Conservation (phyloP, 2,888 invertebrate species). For the Sarcophaga subvicina region DNA sequence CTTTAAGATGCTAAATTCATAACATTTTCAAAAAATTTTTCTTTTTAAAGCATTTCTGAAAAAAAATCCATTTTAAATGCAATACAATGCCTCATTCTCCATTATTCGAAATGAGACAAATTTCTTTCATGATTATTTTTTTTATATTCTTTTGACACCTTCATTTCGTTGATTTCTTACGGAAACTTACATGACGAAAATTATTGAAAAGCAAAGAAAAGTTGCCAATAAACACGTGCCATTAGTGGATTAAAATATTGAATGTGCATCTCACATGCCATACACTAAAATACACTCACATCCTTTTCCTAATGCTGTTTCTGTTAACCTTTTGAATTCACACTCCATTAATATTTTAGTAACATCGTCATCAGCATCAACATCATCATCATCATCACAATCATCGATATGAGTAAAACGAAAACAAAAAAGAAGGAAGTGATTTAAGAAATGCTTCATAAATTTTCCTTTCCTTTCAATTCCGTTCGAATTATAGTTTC, state of each 20-base stretch:
- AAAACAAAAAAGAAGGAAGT: conserved; percentile 37
- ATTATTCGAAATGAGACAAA: too few relatives aligned
- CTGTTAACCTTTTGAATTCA: not conserved
- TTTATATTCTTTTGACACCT: not conserved
- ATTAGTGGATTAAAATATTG: conserved; percentile 52
- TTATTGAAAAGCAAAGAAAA: not conserved
- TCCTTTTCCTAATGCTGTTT: not conserved
- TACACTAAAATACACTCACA: not conserved
- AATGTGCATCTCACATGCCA: conserved; percentile 6
- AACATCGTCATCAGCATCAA: conserved; percentile 19
- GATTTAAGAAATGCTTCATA: conserved; percentile 29
- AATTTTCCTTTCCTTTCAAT: conserved; percentile 8
- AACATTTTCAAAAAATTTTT: too few relatives aligned
- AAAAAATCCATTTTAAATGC: too few relatives aligned
- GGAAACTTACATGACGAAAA: not conserved
- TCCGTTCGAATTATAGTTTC: not conserved
- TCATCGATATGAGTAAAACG: not conserved
- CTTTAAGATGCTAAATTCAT: too few relatives aligned
- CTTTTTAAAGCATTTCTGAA: too few relatives aligned
- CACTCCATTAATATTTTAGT: conserved; percentile 6
- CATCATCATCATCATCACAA: conserved; percentile 9
- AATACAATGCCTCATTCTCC: too few relatives aligned
- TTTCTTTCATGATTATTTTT: too few relatives aligned
- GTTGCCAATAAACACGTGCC: conserved; percentile 40
- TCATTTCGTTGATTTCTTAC: not conserved